Conservation (phyloP, 2,113 vertebrate species). For the Pandion haliaetus region DNA sequence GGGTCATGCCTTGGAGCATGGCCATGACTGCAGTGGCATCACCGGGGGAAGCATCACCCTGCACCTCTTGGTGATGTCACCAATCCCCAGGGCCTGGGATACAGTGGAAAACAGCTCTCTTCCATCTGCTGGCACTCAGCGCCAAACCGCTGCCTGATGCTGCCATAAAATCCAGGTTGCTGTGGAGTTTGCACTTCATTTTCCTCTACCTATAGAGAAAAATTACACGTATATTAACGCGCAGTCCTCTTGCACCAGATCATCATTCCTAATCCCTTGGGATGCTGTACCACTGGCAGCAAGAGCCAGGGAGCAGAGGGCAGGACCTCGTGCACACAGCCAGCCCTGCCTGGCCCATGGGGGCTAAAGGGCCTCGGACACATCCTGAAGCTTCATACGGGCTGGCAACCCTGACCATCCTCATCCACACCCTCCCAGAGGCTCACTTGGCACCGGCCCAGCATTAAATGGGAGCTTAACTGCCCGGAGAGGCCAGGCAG, state of each 20-base stretch:
- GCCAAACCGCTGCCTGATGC: not conserved
- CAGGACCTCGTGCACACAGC: not conserved
- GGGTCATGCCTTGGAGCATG: fast-evolving
- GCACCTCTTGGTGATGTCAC: fast-evolving
- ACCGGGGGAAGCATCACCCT: not conserved
- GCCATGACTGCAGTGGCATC: not conserved
- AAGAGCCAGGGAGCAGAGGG: not conserved
- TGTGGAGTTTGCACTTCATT: not conserved
- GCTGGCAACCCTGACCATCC: not conserved
- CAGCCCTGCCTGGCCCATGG: not conserved
- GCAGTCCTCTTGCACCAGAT: not conserved
- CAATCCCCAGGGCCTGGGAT: not conserved
- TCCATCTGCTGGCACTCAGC: not conserved
- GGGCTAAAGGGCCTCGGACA: not conserved
- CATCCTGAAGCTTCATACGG: not conserved
- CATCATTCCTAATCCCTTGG: not conserved
- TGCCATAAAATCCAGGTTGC: not conserved
- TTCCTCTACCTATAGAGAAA: not conserved
- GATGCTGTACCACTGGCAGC: not conserved
- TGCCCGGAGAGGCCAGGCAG: not conserved
- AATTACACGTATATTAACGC: not conserved
- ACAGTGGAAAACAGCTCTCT: not conserved
- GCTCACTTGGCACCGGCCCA: not conserved
- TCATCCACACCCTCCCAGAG: not conserved
- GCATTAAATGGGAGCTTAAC: not conserved